Base-by-base conservation (phyloP, 2,888 invertebrate species). In the Ypsolopha scabrella region DNA sequence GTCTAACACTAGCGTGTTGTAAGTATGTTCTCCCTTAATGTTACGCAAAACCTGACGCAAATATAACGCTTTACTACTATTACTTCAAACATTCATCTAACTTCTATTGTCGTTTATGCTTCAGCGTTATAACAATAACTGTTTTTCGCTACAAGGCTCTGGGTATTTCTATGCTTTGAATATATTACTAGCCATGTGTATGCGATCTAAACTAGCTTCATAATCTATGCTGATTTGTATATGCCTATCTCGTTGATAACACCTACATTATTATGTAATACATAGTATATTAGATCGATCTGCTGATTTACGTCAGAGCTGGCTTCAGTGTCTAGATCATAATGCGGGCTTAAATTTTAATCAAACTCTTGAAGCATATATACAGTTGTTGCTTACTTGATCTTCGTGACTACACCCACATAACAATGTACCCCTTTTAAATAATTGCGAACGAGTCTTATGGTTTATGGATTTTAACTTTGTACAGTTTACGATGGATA, bases 121-220 rank as follows among this genome's bases (percentile, higher is more conserved):
- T 86, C 73, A 75, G 85, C 86, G 80, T 80, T 80, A 74, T 78
- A 81, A 81, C 73, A 77, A 77, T 81, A 36, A 52, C 35, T 71
- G 67, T 70, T 74, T 75, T 72, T 67, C 74, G 85, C 85, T 85
- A 82, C 69, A 80, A 83, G 85, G 83, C 85, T 83, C 83, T 69
- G 83, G 85, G 85, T 82, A 80, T 79, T 75, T 80, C 83, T 85
- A 81, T 83, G 86, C 86, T 86, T 86, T 83, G 80, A 74, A 82
- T 86, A 85, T 85, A 81, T 78, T 80, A 76, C 78, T 83, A 82
- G 83, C 57, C 54, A 58, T 83, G 80, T 82, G 82, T 83, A 83
- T 85, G 85, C 83, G 78, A 81, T 68, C 75, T 74, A 80, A 75
- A 80, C 74, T 75, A 85, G 86, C 86, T 86, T 86, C 72, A 79